Evolutionary conservation across 2,797 vertebrate species (phyloP).

Genomic region (Enteromius trimaculatus): DNA sequence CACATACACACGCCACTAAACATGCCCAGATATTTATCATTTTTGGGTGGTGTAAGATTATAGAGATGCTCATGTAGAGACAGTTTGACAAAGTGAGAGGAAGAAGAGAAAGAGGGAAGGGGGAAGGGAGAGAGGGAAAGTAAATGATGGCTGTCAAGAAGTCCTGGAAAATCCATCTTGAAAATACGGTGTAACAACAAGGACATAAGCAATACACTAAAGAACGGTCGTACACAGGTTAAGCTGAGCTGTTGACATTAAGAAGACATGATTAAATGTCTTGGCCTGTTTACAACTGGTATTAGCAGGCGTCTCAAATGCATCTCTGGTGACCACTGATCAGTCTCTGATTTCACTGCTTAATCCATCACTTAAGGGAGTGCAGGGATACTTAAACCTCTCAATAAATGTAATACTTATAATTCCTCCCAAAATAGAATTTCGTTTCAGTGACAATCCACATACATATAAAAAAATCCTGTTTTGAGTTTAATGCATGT

Average conservation of each 20-base stretch:
- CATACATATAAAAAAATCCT: neutral
- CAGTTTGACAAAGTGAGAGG: conserved; percentile 9
- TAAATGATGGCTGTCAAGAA: conserved; percentile 32
- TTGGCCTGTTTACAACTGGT: conserved; percentile 18
- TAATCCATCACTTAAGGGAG: neutral
- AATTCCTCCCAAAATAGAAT: neutral
- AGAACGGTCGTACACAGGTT: neutral
- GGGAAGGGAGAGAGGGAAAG: neutral
- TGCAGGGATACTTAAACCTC: neutral
- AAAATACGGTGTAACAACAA: conserved; percentile 9
- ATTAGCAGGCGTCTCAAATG: neutral
- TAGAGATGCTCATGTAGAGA: conserved; percentile 18
- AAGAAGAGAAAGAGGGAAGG: conserved; percentile 3
- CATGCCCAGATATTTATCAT: conserved; percentile 37
- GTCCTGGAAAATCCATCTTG: conserved; percentile 34
- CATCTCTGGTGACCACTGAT: conserved; percentile 8
- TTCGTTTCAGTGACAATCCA: neutral
- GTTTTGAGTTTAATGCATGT: neutral
- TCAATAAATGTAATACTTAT: neutral
- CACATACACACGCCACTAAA: conserved; percentile 1
- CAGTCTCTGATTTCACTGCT: neutral
- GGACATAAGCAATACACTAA: conserved; percentile 3
- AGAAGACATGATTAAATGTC: conserved; percentile 17
- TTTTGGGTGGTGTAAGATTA: conserved; percentile 38
- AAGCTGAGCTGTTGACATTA: conserved; percentile 27